Evolutionary conservation across 2,113 vertebrate genomes (phyloP), one percentile per base, ranked within the genome.

Genomic region (Stigmatopora nigra): DNA sequence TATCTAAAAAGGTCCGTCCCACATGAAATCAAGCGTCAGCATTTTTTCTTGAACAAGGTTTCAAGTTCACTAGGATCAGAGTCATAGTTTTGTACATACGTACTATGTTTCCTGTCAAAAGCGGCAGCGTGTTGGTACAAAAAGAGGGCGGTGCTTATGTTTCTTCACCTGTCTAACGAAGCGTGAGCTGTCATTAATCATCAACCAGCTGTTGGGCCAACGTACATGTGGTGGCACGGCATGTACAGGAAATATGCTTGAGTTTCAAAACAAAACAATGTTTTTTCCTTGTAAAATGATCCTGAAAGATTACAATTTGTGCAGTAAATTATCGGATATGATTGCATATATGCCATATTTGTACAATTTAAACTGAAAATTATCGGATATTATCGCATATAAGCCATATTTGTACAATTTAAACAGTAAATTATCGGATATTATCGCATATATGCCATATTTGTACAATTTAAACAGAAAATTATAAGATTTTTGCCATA

Each of bases 151-250:
- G 58, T 65, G 68, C 77, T 69, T 35, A 13, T 5, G 0, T 55
- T 36, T 61, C 73, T 59, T 76, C 62, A 77, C 45, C 58, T 73
- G 72, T 63, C 73, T 82, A 45, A 31, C 80, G 75, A 78, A 79
- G 57, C 20, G 12, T 71, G 72, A 61, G 56, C 65, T 65, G 71
- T 49, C 71, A 67, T 86, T 84, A 85, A 81, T 87, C 84, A 87
- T 73, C 22, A 17, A 67, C 73, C 69, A 67, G 55, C 65, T 68
- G 64, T 31, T 7, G 35, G 17, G 77, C 83, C 82, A 60, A 44
- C 46, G 52, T 51, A 69, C 15, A 73, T 76, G 74, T 31, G 25
- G 25, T 31, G 25, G 25, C 25, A 78, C 4, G 53, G 58, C 58
- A 68, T 62, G 69, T 58, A 7, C 14, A 66, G 25, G 62, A 8